A percentile compares a stretch with the other conserved stretches of the same genome.
Evolutionary conservation across 2,888 invertebrate genomes (phyloP).

Genomic region (Parnassius apollo): DNA sequence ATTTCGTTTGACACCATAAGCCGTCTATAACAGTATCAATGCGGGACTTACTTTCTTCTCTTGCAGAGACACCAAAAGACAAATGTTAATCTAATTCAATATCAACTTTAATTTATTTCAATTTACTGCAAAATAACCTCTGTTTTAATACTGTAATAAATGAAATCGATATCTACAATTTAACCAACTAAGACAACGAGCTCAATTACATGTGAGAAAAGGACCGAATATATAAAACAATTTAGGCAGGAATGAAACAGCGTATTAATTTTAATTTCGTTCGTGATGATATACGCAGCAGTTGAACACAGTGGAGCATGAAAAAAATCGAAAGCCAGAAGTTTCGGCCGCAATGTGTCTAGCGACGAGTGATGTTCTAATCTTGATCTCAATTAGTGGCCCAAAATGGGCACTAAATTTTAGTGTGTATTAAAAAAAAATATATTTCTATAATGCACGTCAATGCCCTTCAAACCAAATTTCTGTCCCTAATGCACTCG

Average conservation of each 20-base stretch:
- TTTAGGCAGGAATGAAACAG: conserved; percentile 10
- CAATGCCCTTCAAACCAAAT: no score
- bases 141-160: neutral
- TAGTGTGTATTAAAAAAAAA: no score
- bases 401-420: no score
- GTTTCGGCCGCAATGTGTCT: conserved; percentile 4
- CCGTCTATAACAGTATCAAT: no score
- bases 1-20: no score
- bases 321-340: conserved; percentile 23
- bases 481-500: no score
- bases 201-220: neutral
- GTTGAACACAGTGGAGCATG: conserved; percentile 19
- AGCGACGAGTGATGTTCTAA: conserved; percentile 4
- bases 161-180: conserved; percentile 14
- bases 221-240: neutral
- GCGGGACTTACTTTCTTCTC: no score
- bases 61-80: no score
- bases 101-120: neutral
- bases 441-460: no score
- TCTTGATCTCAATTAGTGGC: neutral
- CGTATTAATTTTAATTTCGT: conserved; percentile 20
- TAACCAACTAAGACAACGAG: neutral
- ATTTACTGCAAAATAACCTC: neutral
- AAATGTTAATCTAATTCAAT: no score
- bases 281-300: conserved; percentile 6